A percentile compares a stretch with the other conserved stretches of the same genome.
Evolutionary conservation across 2,113 vertebrate species (phyloP).

Genomic region (Leiothrix lutea): DNA sequence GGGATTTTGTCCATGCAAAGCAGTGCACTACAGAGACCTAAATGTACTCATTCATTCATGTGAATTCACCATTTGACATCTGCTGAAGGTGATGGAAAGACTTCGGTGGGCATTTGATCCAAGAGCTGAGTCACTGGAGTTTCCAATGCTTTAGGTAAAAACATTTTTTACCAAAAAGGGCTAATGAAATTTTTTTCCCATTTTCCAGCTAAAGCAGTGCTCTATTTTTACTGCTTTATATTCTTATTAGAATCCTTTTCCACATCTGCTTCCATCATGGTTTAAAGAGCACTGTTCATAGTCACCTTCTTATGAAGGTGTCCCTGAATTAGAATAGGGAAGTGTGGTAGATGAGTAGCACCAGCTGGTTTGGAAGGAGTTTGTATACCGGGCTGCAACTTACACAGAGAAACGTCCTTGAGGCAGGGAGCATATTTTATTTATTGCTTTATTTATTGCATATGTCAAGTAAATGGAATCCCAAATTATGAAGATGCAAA

Average conservation of each 20-base stretch:
- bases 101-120: background rate
- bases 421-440: constrained; percentile 43
- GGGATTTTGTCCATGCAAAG: background rate
- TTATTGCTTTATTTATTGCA: constrained; percentile 58
- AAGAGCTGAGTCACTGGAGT: constrained; percentile 35
- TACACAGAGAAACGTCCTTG: constrained; percentile 4
- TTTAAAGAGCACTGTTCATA: background rate
- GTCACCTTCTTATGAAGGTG: background rate
- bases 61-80: constrained; percentile 2
- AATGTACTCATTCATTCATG: background rate
- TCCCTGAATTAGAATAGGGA: background rate
- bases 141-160: background rate
- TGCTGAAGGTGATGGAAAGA: constrained; percentile 35
- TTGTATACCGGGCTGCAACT: background rate
- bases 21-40: background rate
- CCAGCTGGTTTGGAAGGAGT: background rate
- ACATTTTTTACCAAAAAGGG: constrained; percentile 1
- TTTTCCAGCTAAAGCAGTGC: background rate
- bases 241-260: background rate
- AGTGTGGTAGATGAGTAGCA: background rate
- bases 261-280: background rate
- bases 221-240: background rate
- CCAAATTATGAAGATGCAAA: constrained; percentile 54
- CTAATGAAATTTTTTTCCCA: background rate
- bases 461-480: constrained; percentile 39